Percentiles rank a stretch among this genome's conserved stretches.
Conservation (phyloP, 2,888 invertebrate genomes). For the Torymus tubicola region DNA sequence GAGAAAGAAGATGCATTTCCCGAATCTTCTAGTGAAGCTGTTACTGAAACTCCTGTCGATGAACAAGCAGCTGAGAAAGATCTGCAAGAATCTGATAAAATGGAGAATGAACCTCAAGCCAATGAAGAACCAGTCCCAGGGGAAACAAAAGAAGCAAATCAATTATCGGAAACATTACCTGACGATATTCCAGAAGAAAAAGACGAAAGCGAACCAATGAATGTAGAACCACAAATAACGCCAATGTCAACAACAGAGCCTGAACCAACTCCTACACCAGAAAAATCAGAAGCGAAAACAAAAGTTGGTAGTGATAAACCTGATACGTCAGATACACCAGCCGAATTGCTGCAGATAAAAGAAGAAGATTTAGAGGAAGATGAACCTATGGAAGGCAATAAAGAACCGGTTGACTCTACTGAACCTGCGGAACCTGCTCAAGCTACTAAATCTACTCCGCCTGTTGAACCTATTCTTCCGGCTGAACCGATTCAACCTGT, state of each 20-base stretch:
- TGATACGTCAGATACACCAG: not conserved
- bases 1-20: not conserved
- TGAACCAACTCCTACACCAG: slow-evolving; percentile 20
- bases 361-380: slow-evolving; percentile 52
- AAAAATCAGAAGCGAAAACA: not conserved
- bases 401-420: slow-evolving; percentile 18
- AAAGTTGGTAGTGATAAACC: not conserved
- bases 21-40: slow-evolving; percentile 9
- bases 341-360: slow-evolving; percentile 16
- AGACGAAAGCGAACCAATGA: slow-evolving; percentile 45
- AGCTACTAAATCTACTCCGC: no score
- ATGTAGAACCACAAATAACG: slow-evolving; percentile 29
- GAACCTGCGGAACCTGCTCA: not conserved
- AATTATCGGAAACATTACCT: slow-evolving; percentile 10
- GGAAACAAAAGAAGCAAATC: slow-evolving; percentile 34
- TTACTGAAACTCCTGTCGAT: slow-evolving; percentile 30
- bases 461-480: no score
- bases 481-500: no score
- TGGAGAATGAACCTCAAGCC: slow-evolving; percentile 14
- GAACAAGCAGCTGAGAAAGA: not conserved
- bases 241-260: slow-evolving; percentile 42
- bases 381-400: slow-evolving; percentile 43
- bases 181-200: slow-evolving; percentile 45
- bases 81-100: slow-evolving; percentile 16
- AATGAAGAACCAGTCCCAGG: slow-evolving; percentile 27